These are phyloP conservation scores for Peromyscus leucopus DNA, from an alignment of 2,113 vertebrate species.

Conservation along the genomic window DNA sequence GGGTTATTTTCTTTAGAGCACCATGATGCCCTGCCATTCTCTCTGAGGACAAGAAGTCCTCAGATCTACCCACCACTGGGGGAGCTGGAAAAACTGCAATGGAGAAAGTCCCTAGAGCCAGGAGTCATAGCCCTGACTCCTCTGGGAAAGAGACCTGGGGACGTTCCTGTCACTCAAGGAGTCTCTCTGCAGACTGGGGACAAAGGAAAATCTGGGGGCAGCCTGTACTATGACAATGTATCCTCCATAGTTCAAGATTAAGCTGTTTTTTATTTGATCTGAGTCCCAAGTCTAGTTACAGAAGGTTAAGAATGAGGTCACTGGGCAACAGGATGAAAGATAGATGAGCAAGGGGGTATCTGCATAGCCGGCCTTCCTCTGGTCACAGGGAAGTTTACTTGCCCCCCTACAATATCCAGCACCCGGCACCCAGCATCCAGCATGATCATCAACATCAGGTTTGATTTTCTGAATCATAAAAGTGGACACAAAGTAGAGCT, in stretches of 20 bases:
- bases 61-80: neutral
- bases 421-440: neutral
- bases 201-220: too few relatives aligned
- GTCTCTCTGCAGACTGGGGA: neutral
- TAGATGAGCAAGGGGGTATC: neutral
- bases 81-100: neutral
- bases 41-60: neutral
- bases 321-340: neutral
- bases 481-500: constrained; percentile 25
- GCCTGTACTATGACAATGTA: neutral
- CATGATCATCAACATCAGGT: neutral
- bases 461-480: constrained; percentile 9
- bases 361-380: neutral
- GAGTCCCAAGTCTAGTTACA: neutral
- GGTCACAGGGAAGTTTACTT: neutral
- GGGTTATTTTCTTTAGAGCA: neutral
- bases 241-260: neutral
- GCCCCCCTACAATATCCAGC: neutral
- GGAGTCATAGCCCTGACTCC: neutral
- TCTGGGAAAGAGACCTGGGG: neutral
- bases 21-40: neutral
- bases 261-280: neutral
- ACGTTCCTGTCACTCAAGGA: neutral
- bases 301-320: neutral
- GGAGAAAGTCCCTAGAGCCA: neutral